Conservation (phyloP, 2,888 invertebrate species). For the Galerucella pusilla region DNA sequence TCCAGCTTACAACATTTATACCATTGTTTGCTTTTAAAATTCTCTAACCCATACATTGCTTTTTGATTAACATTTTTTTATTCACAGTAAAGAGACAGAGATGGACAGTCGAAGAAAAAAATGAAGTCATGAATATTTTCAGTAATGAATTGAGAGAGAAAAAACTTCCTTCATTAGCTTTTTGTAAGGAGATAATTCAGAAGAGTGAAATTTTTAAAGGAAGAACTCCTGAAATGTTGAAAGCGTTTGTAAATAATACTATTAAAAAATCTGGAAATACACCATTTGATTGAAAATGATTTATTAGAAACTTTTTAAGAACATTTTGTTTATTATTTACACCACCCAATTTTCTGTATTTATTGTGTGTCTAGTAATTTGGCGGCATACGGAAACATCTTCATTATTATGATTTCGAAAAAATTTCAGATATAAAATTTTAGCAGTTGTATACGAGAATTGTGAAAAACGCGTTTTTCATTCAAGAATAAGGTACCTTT, state of each 20-base stretch:
- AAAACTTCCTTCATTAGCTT: conserved; percentile 5
- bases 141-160: conserved; percentile 5
- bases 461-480: neutral
- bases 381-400: neutral
- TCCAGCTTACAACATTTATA: neutral
- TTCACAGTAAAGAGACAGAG: neutral
- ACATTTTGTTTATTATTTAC: neutral
- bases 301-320: conserved; percentile 1
- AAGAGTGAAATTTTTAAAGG: conserved; percentile 3
- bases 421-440: no score
- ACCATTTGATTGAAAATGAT: neutral
- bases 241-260: neutral
- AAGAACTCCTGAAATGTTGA: conserved; percentile 16
- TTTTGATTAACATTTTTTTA: neutral
- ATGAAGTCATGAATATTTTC: conserved; percentile 3
- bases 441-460: no score
- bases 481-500: neutral
- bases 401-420: no score
- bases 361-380: neutral
- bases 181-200: conserved; percentile 14
- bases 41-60: neutral
- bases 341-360: neutral
- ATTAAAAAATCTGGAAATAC: neutral
- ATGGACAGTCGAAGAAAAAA: conserved; percentile 16
- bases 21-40: neutral